A percentile compares a stretch with the other conserved stretches of the same genome.
phyloP scores from a whole-genome alignment of 1,140 invertebrate species.

The Leptinotarsa defecta region DNA sequence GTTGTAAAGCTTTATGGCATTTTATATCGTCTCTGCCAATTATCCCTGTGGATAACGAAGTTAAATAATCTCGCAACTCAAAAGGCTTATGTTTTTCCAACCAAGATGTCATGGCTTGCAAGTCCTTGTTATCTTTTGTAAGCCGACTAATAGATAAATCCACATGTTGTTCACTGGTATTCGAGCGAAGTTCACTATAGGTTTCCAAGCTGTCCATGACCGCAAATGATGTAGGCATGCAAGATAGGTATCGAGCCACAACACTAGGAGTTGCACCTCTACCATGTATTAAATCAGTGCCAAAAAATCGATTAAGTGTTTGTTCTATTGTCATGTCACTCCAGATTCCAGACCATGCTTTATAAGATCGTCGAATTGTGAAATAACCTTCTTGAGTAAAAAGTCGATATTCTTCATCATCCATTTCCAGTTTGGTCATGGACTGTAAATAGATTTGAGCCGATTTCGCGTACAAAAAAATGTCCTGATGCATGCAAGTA shows the following conservation, averaged over 20 bases:
- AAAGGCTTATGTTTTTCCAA: neutral
- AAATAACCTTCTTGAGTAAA: conserved; percentile 42
- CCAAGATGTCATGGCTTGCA: neutral
- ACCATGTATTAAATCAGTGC: conserved; percentile 38
- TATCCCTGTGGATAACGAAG: neutral
- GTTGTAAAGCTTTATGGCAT: neutral
- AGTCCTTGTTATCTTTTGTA: neutral
- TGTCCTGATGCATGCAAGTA: conserved; percentile 57
- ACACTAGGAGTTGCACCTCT: conserved; percentile 37
- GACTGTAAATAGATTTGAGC: conserved; percentile 57
- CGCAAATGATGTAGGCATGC: conserved; percentile 23
- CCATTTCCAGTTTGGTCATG: conserved; percentile 50
- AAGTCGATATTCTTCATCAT: conserved; percentile 25
- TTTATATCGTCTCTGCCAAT: neutral
- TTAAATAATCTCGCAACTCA: neutral
- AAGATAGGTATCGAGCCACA: conserved; percentile 1
- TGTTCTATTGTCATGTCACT: conserved; percentile 56
- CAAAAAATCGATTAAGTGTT: conserved; percentile 53
- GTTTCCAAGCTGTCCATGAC: conserved; percentile 24
- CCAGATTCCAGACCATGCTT: conserved; percentile 55
- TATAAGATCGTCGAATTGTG: conserved; percentile 51
- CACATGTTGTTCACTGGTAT: neutral
- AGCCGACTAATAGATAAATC: neutral
- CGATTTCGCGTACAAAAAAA: conserved; percentile 57
- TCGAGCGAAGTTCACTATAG: neutral